These are phyloP conservation scores for Nomada fucata DNA, from an alignment of 2,888 invertebrate genomes.

Conservation along the genomic window DNA sequence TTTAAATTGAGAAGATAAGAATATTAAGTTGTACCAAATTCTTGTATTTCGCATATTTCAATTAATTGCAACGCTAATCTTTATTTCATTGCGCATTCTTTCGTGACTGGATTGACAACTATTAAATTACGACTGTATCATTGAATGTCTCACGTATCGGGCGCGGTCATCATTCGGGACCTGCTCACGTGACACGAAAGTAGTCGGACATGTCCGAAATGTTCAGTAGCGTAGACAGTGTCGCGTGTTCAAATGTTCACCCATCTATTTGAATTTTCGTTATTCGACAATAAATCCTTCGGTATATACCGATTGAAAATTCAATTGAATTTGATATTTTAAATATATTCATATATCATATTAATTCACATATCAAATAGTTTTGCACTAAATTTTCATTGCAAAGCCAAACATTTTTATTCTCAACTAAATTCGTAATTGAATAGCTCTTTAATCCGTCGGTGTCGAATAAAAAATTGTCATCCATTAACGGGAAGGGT, in stretches of 20 bases:
- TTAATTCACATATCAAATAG: too few relatives aligned
- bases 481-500: not conserved
- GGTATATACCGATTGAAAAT: not conserved
- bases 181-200: constrained; percentile 47
- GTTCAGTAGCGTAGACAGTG: constrained; percentile 45
- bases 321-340: too few relatives aligned
- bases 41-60: not conserved
- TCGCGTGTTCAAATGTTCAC: not conserved
- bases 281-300: too few relatives aligned
- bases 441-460: too few relatives aligned
- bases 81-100: constrained; percentile 28
- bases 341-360: too few relatives aligned
- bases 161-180: constrained; percentile 61
- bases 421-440: not conserved
- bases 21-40: not conserved
- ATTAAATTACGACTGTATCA: constrained; percentile 35
- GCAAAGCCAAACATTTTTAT: not conserved
- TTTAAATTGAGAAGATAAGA: too few relatives aligned
- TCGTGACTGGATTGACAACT: constrained; percentile 20
- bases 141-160: constrained; percentile 45
- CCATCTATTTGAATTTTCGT: not conserved
- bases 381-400: too few relatives aligned
- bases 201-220: constrained; percentile 42
- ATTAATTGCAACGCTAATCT: constrained; percentile 10
- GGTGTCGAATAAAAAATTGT: not conserved